Base-by-base conservation (phyloP, 2,888 invertebrate genomes). In the Herminia tarsipennalis region DNA sequence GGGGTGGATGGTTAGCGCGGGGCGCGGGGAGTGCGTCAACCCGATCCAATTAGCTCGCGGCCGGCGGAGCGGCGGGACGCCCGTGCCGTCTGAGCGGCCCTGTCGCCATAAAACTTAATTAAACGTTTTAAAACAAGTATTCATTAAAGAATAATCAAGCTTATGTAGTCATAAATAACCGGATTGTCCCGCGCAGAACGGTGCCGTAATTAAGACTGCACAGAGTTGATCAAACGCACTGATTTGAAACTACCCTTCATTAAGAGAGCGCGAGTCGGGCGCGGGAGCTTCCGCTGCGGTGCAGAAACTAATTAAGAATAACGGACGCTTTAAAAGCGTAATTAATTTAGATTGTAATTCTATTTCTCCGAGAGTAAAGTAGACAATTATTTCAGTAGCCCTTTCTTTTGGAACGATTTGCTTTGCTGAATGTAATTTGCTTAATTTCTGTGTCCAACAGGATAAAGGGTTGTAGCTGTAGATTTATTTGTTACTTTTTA, bases 131-230 rank as follows among this genome's bases (percentile, higher is more conserved):
- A 92, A 92, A 92, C 92, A 91, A 92, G 92, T 91, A 92, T 92
- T 92, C 90, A 92, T 92, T 92, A 91, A 92, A 92, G 91, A 92
- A 92, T 92, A 92, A 92, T 92, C 90, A 90, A 91, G 90, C 91
- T 92, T 92, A 92, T 92, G 92, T 92, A 91, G 92, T 89, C 89
- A 91, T 92, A 92, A 92, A 92, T 92, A 92, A 92, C 90, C 84
- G 89, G 90, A 92, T 92, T 88, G 90, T 90, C 91, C 89, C 89
- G 88, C 84, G 86, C 85, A 81, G 87, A 87, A 86, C 89, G 88
- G 86, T 81, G 86, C 88, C 88, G 89, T 90, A 91, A 91, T 91
- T 90, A 91, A 91, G 89, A 90, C 88, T 91, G 91, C 90, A 90
- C 88, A 86, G 90, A 91, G 88, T 91, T 91, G 91, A 91, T 91